Base-by-base conservation (phyloP, 1,140 invertebrate species). In the Zaprionus gabonicus region DNA sequence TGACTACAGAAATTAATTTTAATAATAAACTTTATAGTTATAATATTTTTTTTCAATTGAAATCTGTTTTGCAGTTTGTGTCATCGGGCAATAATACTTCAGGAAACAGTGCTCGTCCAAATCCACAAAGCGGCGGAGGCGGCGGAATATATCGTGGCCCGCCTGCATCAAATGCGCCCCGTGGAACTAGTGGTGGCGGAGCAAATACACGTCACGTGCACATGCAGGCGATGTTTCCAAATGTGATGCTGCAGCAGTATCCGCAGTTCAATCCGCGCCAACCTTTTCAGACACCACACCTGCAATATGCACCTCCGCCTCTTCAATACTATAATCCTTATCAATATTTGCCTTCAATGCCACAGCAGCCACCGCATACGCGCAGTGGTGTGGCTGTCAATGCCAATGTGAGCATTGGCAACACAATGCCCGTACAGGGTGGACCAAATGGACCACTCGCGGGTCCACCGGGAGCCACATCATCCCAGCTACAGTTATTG, bases 71-170 rank as follows among this genome's bases (percentile, higher is more conserved):
- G 1, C 58, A 90, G 85, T 90, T 80, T 66, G 82, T 91, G 68
- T 71, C 85, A 38, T 51, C 86, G 53, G 75, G 79, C 46, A 92
- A 86, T 38, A 91, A 76, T 55, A 81, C 56, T 78, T 76, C 91
- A 36, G 83, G 68, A 15, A 87, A 82, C 44, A 64, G 12, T 51
- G 46, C 51, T 46, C 78, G 91, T 51, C 46, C 84, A 41, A 92
- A 92, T 74, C 84, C 78, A 66, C 90, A 85, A 56, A 78, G 64
- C 53, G 67, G 59, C 5, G 82, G 59, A 31, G 68, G 56, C 5
- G 82, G 57, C 7, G 82, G 57, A 38, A 80, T 92, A 41, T 92
- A 73, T 79, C 83, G 91, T 20, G 88, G 82, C 66, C 81, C 83
- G 3, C 72, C 78, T 10, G 49, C 81, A 23, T 34, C 82, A 12